Evolutionary conservation across 2,113 vertebrate genomes (phyloP), one percentile per base, ranked within the genome.

Genomic region (Pyxicephalus adspersus): DNA sequence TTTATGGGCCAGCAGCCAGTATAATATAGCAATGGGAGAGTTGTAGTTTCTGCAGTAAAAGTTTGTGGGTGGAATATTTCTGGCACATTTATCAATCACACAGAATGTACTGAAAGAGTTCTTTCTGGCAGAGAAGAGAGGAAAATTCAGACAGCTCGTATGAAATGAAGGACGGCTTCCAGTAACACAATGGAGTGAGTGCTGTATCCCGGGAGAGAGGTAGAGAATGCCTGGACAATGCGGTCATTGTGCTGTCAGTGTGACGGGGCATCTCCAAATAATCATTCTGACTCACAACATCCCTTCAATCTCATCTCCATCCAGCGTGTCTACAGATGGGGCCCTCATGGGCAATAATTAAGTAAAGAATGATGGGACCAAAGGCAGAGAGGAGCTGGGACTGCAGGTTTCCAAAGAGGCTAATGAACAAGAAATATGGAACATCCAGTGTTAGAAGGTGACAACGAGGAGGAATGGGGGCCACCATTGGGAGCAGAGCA

Each of bases 161-260:
- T 11, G 16, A 52, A 34, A 52, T 2, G 11, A 19, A 64, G 19
- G 6, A 25, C 8, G 26, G 20, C 23, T 67, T 77, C 50, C 63
- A 65, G 26, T 54, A 57, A 77, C n/a, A 67, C 63, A 67, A 57
- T 29, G 7, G 76, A 51, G 16, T 18, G 68, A 29, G 28, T 9
- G 15, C 28, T 8, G 64, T 31, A 16, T 26, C 22, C 15, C 16
- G 67, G 11, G 45, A 20, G 34, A 25, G 22, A 8, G 20, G 20
- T 3, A 20, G 9, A 13, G 52, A 58, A 71, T 71, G 68, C 38
- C 22, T 54, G 25, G 54, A 28, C 68, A 71, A 71, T 71, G 23
- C 50, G 25, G 50, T 54, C 68, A 71, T 26, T 71, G 68, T 28
- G 66, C 66, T 51, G 70, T 57, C 51, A 5, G 52, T 26, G 19